These are phyloP conservation scores for Limnephilus auricula DNA, from an alignment of 2,888 invertebrate genomes.

Conservation along the genomic window DNA sequence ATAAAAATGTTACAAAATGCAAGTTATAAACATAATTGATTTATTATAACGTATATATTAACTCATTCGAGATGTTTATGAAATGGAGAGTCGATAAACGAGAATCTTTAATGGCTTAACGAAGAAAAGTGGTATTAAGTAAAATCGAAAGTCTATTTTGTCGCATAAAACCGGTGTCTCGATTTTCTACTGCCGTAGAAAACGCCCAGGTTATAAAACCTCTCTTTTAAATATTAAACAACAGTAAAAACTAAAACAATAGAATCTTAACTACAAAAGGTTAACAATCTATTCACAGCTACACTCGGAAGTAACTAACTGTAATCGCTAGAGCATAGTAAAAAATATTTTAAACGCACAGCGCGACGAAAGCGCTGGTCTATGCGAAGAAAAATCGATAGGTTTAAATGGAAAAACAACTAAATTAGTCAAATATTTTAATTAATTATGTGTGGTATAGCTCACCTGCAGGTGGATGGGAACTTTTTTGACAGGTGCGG, in stretches of 20 bases:
- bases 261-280: slow-evolving; percentile 16
- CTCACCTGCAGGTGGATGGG: slow-evolving; percentile 94
- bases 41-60: background rate
- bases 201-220: slow-evolving; percentile 25
- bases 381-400: slow-evolving; percentile 47
- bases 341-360: slow-evolving; percentile 14
- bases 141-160: slow-evolving; percentile 24
- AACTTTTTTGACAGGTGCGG: slow-evolving; percentile 94
- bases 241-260: slow-evolving; percentile 34
- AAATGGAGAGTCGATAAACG: slow-evolving; percentile 29
- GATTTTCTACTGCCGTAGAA: slow-evolving; percentile 26
- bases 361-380: background rate
- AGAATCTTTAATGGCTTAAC: background rate
- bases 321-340: slow-evolving; percentile 45
- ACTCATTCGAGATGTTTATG: background rate
- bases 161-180: slow-evolving; percentile 31
- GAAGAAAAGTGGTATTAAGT: background rate
- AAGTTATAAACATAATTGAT: background rate
- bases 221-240: background rate
- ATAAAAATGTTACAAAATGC: background rate
- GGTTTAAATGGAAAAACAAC: slow-evolving; percentile 47
- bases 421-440: background rate
- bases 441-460: background rate
- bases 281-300: slow-evolving; percentile 35
- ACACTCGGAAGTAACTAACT: slow-evolving; percentile 24